Evolutionary conservation across 2,113 vertebrate species (phyloP), one percentile per base, ranked within the genome.

Genomic region (Butorides virescens): DNA sequence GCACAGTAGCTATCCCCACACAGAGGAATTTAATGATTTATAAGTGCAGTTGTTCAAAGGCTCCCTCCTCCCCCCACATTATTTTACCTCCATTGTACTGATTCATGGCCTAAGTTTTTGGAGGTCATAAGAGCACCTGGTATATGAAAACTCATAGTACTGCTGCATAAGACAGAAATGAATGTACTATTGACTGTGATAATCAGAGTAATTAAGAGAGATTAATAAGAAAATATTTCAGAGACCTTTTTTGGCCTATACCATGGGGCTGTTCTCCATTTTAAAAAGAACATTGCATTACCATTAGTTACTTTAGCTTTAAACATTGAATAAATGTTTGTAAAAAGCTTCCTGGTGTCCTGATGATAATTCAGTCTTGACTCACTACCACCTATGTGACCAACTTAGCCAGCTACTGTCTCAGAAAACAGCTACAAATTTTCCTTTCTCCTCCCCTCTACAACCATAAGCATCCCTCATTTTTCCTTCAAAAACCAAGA

Each of bases 261-360:
- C 4, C 7, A 13, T 11, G 7, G 7, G 2, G 2, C 2, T 9
- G 19, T 52, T 53, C 8, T 34, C 13, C 5, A 1, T 62, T 74
- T 90, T 71, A 19, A 9, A 44, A 75, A 72, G 7, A 11, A 8
- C 1, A 44, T 9, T 1, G 6, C 14, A 14, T 44, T 52, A 25
- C 8, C 15, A n/a, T 76, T 56, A 32, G 8, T 56, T 27, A 32
- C 2, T 58, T 63, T 52, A 52, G 7, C 6, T 58, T 85, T 73
- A 65, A 85, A 74, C 0, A 13, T 44, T 18, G 50, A 80, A 71
- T 3, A 89, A 62, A 39, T 13, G 0, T 50, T 67, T 65, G 6
- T n/a, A 47, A 55, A 74, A 67, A 37, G 2, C 3, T 44, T 59
- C 1, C 50, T 46, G 7, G 8, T 49, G 7, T 34, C 65, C 13